Evolutionary conservation across 2,888 invertebrate species (phyloP).

Genomic region (Trachelus troglodyta): DNA sequence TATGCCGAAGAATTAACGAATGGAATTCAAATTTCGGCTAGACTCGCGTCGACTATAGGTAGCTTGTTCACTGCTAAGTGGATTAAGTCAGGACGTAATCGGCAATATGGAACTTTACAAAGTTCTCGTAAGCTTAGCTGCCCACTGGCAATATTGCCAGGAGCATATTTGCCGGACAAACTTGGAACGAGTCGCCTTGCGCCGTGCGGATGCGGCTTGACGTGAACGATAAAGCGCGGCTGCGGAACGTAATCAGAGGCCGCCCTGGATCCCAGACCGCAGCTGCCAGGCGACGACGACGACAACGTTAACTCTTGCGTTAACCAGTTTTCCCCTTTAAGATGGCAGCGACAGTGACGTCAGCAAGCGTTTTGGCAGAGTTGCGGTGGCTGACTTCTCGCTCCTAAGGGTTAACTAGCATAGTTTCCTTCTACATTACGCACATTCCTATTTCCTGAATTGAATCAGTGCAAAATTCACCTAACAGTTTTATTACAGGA

Average conservation of each 20-base stretch:
- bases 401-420: neutral
- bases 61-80: neutral
- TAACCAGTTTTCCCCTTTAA: constrained; percentile 1
- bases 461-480: neutral
- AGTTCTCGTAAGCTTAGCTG: neutral
- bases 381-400: neutral
- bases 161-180: constrained; percentile 4
- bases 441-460: neutral
- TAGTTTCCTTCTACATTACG: neutral
- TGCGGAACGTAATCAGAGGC: constrained; percentile 16
- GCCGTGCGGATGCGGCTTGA: neutral
- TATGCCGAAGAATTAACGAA: neutral
- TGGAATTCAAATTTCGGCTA: neutral
- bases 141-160: constrained; percentile 1
- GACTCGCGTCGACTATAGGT: neutral
- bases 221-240: constrained; percentile 4
- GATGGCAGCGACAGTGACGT: neutral
- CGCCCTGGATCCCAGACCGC: neutral
- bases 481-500: neutral
- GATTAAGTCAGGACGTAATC: neutral
- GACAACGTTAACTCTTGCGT: neutral
- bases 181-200: constrained; percentile 1
- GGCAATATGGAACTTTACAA: neutral
- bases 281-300: neutral
- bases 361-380: neutral